Base-by-base conservation (phyloP, 2,113 vertebrate genomes). In the Oncorhynchus nerka region DNA sequence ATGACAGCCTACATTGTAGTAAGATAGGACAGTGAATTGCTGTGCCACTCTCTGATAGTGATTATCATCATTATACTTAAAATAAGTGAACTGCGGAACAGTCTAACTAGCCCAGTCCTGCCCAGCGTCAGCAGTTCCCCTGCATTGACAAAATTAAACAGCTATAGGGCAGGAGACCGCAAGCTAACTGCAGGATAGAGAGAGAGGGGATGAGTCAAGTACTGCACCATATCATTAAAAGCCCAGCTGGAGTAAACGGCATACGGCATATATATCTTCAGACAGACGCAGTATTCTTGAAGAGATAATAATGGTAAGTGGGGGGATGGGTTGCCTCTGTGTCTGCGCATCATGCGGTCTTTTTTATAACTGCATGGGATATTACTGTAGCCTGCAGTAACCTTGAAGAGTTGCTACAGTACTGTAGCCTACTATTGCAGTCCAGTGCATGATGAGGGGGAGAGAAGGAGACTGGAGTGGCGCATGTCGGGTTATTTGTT, bases 271-370 rank as follows among this genome's bases (percentile, higher is more conserved):
- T 79, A 85, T 79, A 68, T 75, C 84, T 83, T 64, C 80, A 83
- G 76, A 79, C 78, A 75, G 76, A 75, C 16, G 68, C 83, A 80
- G 69, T 68, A 71, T 81, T 74, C 79, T 80, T 77, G 77, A 22
- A 76, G 75, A 72, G 73, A 85, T 71, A 45, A 45, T 45, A 70
- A 87, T 90, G 89, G 91, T 93, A 87, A 93, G 92, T 78, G 78
- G 81, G 83, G 34, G 3, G 45, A 73, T 78, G 62, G 19, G 64
- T 9, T 11, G 24, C 19, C 39, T 45, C 39, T 45, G 39, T 45
- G 39, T 45, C 9, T 45, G 39, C 74, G 30, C n/a, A 24, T 78
- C 71, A 68, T 79, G 88, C 86, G 75, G 75, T 34, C 49, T 34
- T 69, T 49, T 64, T 49, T 45, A 45, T 45, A 45, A 57, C 75